Evolutionary conservation across 2,113 vertebrate species (phyloP), one percentile per base, ranked within the genome.

Genomic region (Ageneiosus marmoratus): DNA sequence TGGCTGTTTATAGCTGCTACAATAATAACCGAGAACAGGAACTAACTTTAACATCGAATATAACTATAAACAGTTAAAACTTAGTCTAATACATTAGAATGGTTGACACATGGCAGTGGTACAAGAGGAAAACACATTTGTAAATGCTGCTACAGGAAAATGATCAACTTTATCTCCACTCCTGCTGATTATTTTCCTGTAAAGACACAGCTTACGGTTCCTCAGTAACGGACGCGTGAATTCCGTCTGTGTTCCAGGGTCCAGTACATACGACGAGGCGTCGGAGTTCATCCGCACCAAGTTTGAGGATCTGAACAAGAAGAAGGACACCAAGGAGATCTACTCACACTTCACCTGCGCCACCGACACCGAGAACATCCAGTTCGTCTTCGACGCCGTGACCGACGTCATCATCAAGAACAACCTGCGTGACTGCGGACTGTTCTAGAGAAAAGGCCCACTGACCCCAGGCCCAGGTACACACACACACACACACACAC

Each of bases 291-390:
- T 99, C 90, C 98, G 98, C 96, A 95, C 93, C 90, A 98, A 99
- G 90, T 99, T 99, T 0, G 97, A 99, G 93, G 97, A 99, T 90
- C 95, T 99, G 92, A 99, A 99, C 94, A 99, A 98, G 89, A 95
- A 97, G 91, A 98, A 98, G 91, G 97, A 99, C 92, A 98, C 96
- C 93, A 99, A 99, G 96, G 98, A 99, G 91, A 99, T 99, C 91
- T 97, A 97, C 78, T 92, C 94, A 11, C 95, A 96, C 89, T 96
- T 98, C 90, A 96, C 95, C 24, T 96, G 95, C 32, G 95, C 95
- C 81, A 97, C 95, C 0, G 96, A 96, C 89, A 98, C 96, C 0
- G 96, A 98, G 89, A 97, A 99, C 83, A 97, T 94, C 90, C 89
- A 92, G 86, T 96, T 96, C 1, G 93, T 97, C 85, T 98, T 98